Evolutionary conservation across 2,888 invertebrate genomes (phyloP).

Genomic region (Dorcus parallelipipedus): DNA sequence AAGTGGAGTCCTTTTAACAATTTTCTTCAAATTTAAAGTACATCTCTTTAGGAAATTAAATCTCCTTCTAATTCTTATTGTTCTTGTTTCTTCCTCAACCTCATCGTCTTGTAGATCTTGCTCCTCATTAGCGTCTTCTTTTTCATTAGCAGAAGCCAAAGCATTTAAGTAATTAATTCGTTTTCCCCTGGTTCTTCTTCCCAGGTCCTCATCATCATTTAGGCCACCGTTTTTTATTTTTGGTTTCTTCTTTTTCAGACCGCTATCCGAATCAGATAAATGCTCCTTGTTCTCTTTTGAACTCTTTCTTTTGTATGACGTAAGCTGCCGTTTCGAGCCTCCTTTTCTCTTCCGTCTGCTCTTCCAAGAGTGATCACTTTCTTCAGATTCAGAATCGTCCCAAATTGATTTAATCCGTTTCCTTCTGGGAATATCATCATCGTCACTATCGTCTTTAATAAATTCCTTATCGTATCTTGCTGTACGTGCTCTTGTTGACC

Average conservation of each 20-base stretch:
- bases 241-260: slow-evolving; percentile 40
- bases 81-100: slow-evolving; percentile 18
- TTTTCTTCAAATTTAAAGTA: too few species aligned
- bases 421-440: slow-evolving; percentile 52
- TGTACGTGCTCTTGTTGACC: slow-evolving; percentile 54
- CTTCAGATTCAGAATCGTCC: slow-evolving; percentile 59
- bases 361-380: slow-evolving; percentile 60
- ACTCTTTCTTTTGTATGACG: slow-evolving; percentile 45
- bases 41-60: too few species aligned
- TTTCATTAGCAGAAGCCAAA: slow-evolving; percentile 66
- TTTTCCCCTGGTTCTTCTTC: slow-evolving; percentile 67
- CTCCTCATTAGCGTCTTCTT: slow-evolving; percentile 54
- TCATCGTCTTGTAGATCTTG: slow-evolving; percentile 40
- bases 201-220: slow-evolving; percentile 56
- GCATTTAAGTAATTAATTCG: slow-evolving; percentile 75
- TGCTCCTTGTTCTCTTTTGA: slow-evolving; percentile 51
- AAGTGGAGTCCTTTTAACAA: too few species aligned
- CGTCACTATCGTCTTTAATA: slow-evolving; percentile 53
- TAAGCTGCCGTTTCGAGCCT: slow-evolving; percentile 3
- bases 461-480: slow-evolving; percentile 54
- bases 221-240: slow-evolving; percentile 58
- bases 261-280: slow-evolving; percentile 44
- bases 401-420: slow-evolving; percentile 59
- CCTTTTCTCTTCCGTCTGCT: slow-evolving; percentile 6
- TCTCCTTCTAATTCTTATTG: neutral